Evolutionary conservation across 2,888 invertebrate species (phyloP).

Genomic region (Melanophora roralis): DNA sequence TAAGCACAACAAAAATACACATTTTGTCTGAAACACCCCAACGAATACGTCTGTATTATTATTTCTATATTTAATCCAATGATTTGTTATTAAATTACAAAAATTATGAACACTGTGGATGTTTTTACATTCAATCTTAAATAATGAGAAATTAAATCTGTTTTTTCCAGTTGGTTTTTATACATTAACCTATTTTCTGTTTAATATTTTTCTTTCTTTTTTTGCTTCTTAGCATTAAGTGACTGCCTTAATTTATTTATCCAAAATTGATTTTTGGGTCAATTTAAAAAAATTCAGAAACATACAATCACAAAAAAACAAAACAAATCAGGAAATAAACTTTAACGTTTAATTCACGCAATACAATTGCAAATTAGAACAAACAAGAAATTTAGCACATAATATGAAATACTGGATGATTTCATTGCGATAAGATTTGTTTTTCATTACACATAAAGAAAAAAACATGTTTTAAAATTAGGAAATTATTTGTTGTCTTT

Average conservation of each 20-base stretch:
- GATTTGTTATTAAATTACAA: not conserved
- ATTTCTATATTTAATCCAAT: not conserved
- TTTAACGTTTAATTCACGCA: not conserved
- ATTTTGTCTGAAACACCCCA: not conserved
- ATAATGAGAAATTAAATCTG: too few species aligned
- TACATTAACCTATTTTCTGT: not conserved
- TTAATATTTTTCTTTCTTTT: not conserved
- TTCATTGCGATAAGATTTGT: constrained; percentile 19
- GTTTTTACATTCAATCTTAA: too few species aligned
- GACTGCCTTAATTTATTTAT: not conserved
- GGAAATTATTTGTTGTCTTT: too few species aligned
- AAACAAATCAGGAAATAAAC: not conserved
- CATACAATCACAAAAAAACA: not conserved
- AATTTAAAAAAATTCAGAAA: constrained; percentile 20
- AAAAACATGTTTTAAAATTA: too few species aligned
- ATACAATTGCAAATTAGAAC: constrained; percentile 23
- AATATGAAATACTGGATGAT: not conserved
- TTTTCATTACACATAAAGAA: not conserved
- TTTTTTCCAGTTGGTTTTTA: not conserved
- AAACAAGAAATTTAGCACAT: not conserved
- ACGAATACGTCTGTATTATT: not conserved
- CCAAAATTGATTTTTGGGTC: constrained; percentile 40
- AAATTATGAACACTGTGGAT: too few species aligned
- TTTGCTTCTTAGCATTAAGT: not conserved
- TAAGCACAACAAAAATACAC: not conserved